Evolutionary conservation across 1,140 invertebrate genomes (phyloP).

Genomic region (Belonocnema kinseyi): DNA sequence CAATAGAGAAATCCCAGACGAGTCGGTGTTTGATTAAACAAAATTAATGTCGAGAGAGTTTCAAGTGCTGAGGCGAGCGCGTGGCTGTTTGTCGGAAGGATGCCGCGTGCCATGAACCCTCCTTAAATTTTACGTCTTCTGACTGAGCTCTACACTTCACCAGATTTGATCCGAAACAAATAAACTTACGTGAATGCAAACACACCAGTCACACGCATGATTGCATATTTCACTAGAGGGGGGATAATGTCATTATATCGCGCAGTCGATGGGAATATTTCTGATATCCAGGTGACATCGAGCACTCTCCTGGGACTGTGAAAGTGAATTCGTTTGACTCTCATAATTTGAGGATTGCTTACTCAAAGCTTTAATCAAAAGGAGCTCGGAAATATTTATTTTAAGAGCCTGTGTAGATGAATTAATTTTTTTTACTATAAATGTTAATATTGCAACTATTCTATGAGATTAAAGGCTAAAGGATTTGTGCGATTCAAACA

Average conservation of each 20-base stretch:
- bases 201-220: constrained; percentile 26
- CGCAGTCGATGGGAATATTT: constrained; percentile 11
- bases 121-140: not conserved
- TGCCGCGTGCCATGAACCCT: constrained; percentile 25
- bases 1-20: constrained; percentile 22
- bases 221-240: not conserved
- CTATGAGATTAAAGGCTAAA: too few relatives aligned
- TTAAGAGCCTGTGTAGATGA: too few relatives aligned
- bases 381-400: too few relatives aligned
- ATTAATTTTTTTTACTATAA: too few relatives aligned
- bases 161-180: constrained; percentile 4
- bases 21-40: constrained; percentile 25
- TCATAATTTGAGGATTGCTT: not conserved
- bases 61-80: constrained; percentile 10
- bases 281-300: constrained; percentile 26
- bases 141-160: not conserved
- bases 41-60: constrained; percentile 19
- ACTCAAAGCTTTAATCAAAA: too few relatives aligned
- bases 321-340: not conserved
- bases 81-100: constrained; percentile 8
- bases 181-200: constrained; percentile 18
- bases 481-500: too few relatives aligned
- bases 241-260: constrained; percentile 15
- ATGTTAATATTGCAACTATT: too few relatives aligned
- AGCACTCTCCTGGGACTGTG: constrained; percentile 1